A percentile compares a stretch with the other conserved stretches of the same genome.
Conservation (phyloP, 1,140 invertebrate species). For the Drosophila pseudoananassae region DNA sequence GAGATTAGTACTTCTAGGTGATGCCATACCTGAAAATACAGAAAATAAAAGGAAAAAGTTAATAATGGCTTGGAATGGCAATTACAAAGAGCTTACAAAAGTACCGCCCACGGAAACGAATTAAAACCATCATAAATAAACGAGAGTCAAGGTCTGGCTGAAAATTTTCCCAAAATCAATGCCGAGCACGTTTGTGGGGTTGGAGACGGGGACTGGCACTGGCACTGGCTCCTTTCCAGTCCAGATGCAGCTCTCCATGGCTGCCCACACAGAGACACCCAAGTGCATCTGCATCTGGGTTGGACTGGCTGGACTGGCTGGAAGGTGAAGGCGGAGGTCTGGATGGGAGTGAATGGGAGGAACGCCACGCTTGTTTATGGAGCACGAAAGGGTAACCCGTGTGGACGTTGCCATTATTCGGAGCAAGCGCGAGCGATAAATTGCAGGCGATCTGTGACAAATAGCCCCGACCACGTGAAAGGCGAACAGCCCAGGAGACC, state of each 20-base stretch:
- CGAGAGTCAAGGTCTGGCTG: constrained; percentile 45
- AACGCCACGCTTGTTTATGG: constrained; percentile 43
- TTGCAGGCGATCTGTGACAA: constrained; percentile 56
- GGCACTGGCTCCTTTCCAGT: background rate
- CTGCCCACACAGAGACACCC: constrained; percentile 46
- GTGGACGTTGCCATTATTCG: constrained; percentile 50
- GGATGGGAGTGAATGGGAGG: constrained; percentile 5
- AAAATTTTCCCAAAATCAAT: constrained; percentile 44
- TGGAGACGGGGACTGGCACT: too few species aligned
- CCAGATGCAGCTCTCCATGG: constrained; percentile 9
- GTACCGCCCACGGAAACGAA: constrained; percentile 47
- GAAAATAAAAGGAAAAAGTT: constrained; percentile 12
- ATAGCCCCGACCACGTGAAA: constrained; percentile 48
- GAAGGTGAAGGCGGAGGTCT: constrained; percentile 12
- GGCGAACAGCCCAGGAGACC: constrained; percentile 14
- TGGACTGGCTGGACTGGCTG: background rate
- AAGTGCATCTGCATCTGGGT: constrained; percentile 39
- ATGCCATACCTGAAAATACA: constrained; percentile 43
- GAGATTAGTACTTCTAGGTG: background rate
- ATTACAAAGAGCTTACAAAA: constrained; percentile 39
- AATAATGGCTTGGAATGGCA: constrained; percentile 35
- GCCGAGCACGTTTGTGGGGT: constrained; percentile 32
- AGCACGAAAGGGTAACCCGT: constrained; percentile 55
- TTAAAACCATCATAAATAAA: constrained; percentile 58
- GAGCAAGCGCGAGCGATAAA: constrained; percentile 42